Percentiles rank a stretch among this genome's conserved stretches.
Conservation (phyloP, 2,797 vertebrate genomes). For the Ambastaia sidthimunki region DNA sequence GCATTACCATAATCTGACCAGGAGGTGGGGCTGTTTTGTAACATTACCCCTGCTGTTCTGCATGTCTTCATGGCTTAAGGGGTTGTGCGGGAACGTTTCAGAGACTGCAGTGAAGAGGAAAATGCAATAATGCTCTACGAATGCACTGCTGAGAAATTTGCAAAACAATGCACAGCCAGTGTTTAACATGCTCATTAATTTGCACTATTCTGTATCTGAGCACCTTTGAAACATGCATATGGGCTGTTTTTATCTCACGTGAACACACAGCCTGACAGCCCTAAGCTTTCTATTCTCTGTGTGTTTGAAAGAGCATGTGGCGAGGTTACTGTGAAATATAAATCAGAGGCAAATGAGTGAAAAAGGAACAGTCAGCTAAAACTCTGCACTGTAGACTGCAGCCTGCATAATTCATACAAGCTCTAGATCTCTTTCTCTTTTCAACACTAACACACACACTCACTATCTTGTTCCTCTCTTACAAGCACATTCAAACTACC, state of each 20-base stretch:
- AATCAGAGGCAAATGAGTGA: conserved; percentile 41
- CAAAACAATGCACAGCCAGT: background rate
- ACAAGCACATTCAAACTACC: conserved; percentile 18
- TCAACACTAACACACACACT: conserved; percentile 24
- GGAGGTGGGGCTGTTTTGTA: conserved; percentile 54
- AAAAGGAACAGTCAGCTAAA: conserved; percentile 58
- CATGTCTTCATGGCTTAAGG: conserved; percentile 10
- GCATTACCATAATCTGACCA: conserved; percentile 49
- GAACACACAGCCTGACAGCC: background rate
- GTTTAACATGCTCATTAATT: conserved; percentile 5
- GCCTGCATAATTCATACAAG: conserved; percentile 81
- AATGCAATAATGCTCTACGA: background rate
- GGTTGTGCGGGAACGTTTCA: conserved; percentile 34
- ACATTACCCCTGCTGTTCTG: conserved; percentile 18
- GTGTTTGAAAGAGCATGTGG: conserved; percentile 25
- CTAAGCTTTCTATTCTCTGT: conserved; percentile 21
- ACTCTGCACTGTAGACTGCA: conserved; percentile 76
- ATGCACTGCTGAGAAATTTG: background rate
- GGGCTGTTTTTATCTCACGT: background rate
- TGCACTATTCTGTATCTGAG: background rate
- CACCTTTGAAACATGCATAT: background rate
- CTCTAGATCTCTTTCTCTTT: conserved; percentile 72
- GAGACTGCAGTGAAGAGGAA: conserved; percentile 16
- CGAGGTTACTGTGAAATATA: conserved; percentile 31
- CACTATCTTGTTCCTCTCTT: background rate